phyloP scores from a whole-genome alignment of 2,888 invertebrate genomes.

The Charanyca ferruginea region DNA sequence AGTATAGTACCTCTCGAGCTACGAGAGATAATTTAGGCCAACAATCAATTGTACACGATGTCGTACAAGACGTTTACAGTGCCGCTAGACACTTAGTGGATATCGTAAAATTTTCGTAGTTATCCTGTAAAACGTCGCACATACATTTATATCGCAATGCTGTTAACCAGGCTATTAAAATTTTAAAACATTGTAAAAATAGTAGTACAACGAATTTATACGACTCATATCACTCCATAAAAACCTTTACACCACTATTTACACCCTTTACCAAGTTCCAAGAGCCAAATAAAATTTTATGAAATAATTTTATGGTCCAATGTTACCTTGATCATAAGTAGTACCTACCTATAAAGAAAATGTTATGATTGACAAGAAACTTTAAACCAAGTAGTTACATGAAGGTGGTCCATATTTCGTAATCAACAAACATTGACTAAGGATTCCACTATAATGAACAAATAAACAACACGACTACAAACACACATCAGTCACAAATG shows the following conservation, averaged over 20 bases:
- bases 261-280: slow-evolving; percentile 58
- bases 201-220: slow-evolving; percentile 55
- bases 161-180: slow-evolving; percentile 1
- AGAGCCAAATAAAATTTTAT: slow-evolving; percentile 68
- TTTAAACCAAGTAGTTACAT: background rate
- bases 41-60: slow-evolving; percentile 43
- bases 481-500: slow-evolving; percentile 42
- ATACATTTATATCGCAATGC: background rate
- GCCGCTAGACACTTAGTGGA: slow-evolving; percentile 1
- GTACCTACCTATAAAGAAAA: slow-evolving; percentile 1
- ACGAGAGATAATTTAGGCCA: slow-evolving; percentile 36
- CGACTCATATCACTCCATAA: slow-evolving; percentile 63
- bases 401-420: slow-evolving; percentile 1
- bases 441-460: slow-evolving; percentile 41
- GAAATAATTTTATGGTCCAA: slow-evolving; percentile 49
- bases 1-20: slow-evolving; percentile 4
- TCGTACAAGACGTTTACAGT: slow-evolving; percentile 28
- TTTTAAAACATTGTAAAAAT: slow-evolving; percentile 35
- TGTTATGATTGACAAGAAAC: slow-evolving; percentile 1
- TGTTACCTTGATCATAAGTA: slow-evolving; percentile 19
- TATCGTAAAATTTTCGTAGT: slow-evolving; percentile 17
- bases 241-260: slow-evolving; percentile 58
- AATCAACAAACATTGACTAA: slow-evolving; percentile 31
- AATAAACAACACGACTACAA: slow-evolving; percentile 38
- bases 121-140: slow-evolving; percentile 18